Percentiles rank a stretch among this genome's conserved stretches.
Conservation (phyloP, 1,140 invertebrate species). For the Hesperophylax magnus region DNA sequence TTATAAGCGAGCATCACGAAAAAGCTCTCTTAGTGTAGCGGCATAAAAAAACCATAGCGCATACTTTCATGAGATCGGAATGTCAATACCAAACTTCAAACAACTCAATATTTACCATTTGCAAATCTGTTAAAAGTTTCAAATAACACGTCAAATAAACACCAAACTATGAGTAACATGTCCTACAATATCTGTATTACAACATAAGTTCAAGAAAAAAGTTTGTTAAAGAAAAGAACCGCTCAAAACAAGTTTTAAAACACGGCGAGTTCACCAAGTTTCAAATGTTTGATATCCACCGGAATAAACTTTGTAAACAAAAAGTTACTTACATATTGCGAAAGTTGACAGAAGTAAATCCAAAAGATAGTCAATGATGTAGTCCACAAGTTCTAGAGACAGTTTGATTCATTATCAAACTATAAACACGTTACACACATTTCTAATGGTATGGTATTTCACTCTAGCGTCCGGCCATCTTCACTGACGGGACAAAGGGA, state of each 20-base stretch:
- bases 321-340: conserved; percentile 20
- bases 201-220: conserved; percentile 11
- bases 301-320: conserved; percentile 49
- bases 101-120: conserved; percentile 32
- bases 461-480: conserved; percentile 47
- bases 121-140: conserved; percentile 16
- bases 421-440: conserved; percentile 45
- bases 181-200: conserved; percentile 2
- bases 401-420: conserved; percentile 44
- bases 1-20: conserved; percentile 33
- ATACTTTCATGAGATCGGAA: conserved; percentile 40
- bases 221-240: conserved; percentile 8
- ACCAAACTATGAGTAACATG: too few relatives aligned
- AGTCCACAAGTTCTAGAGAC: conserved; percentile 3
- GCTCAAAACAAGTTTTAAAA: conserved; percentile 47
- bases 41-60: conserved; percentile 11
- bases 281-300: background rate
- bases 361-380: conserved; percentile 22
- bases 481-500: conserved; percentile 50
- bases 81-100: conserved; percentile 26
- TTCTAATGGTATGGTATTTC: conserved; percentile 47
- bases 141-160: background rate
- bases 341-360: conserved; percentile 33
- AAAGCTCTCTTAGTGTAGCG: conserved; percentile 32
- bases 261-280: conserved; percentile 11